These are phyloP conservation scores for Drosophila nigritarsus DNA, from an alignment of 2,888 invertebrate genomes.

Conservation along the genomic window DNA sequence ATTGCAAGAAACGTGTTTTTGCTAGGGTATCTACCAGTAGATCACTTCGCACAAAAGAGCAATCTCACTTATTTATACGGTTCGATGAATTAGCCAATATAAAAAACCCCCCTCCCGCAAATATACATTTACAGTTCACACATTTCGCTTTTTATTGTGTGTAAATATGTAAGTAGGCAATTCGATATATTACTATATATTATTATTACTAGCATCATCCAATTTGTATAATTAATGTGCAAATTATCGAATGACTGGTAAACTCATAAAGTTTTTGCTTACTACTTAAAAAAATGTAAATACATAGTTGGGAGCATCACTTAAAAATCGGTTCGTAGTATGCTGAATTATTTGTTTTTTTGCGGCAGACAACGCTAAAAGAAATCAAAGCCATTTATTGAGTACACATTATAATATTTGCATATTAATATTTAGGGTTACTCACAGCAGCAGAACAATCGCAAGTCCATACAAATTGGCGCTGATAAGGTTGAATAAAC, in stretches of 20 bases:
- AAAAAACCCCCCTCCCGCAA: constrained; percentile 14
- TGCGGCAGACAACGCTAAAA: constrained; percentile 67
- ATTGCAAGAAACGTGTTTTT: background rate
- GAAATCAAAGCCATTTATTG: constrained; percentile 1
- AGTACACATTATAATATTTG: constrained; percentile 4
- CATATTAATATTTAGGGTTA: constrained; percentile 16
- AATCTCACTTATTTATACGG: background rate
- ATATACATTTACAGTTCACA: constrained; percentile 25
- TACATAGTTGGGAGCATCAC: constrained; percentile 19
- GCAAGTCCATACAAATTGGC: constrained; percentile 77
- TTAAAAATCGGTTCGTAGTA: constrained; percentile 67
- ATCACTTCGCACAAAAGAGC: background rate
- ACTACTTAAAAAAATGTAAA: background rate
- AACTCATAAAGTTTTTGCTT: background rate
- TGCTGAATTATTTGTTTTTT: constrained; percentile 49
- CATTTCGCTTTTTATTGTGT: constrained; percentile 27
- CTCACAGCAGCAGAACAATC: constrained; percentile 71
- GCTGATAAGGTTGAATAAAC: constrained; percentile 87
- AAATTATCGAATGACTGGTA: constrained; percentile 42
- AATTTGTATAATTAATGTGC: constrained; percentile 40
- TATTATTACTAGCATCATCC: constrained; percentile 2
- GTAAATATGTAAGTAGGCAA: constrained; percentile 22
- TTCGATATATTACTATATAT: too few species aligned
- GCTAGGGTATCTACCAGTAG: background rate
- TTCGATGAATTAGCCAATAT: constrained; percentile 1